Percentiles rank a stretch among this genome's conserved stretches.
Conservation (phyloP, 2,888 invertebrate genomes). For the Trichacis sp. region DNA sequence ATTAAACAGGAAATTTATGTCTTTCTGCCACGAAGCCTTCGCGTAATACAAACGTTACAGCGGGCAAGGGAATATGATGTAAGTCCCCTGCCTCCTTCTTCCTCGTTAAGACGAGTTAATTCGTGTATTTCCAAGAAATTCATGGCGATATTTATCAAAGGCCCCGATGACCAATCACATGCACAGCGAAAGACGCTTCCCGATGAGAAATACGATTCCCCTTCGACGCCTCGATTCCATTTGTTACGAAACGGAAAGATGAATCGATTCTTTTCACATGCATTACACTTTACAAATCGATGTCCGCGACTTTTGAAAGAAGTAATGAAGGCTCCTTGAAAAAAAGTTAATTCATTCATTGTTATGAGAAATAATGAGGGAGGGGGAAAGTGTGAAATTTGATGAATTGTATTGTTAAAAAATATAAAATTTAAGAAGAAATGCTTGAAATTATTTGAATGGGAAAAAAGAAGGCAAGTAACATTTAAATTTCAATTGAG, state of each 20-base stretch:
- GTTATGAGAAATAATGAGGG: too few relatives aligned
- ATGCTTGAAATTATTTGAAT: too few relatives aligned
- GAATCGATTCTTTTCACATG: too few relatives aligned
- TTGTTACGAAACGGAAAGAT: background rate
- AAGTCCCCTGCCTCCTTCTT: conserved; percentile 21
- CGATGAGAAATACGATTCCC: background rate
- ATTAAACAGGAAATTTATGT: conserved; percentile 38
- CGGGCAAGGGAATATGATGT: conserved; percentile 32
- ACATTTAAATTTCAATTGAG: too few relatives aligned
- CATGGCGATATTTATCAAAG: conserved; percentile 16
- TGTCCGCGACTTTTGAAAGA: too few relatives aligned
- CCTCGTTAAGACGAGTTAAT: conserved; percentile 31
- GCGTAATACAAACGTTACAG: conserved; percentile 35
- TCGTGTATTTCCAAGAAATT: conserved; percentile 24
- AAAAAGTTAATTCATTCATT: too few relatives aligned
- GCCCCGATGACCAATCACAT: background rate
- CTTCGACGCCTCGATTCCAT: background rate
- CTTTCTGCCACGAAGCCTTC: conserved; percentile 19
- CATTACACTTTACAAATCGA: too few relatives aligned
- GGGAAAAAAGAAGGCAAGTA: too few relatives aligned
- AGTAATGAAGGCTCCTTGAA: too few relatives aligned
- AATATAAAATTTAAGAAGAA: too few relatives aligned
- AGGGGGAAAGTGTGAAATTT: too few relatives aligned
- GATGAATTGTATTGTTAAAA: too few relatives aligned
- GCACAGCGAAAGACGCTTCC: background rate